A percentile compares a stretch with the other conserved stretches of the same genome.
Evolutionary conservation across 1,140 invertebrate genomes (phyloP).

Genomic region (Drosophila eugracilis): DNA sequence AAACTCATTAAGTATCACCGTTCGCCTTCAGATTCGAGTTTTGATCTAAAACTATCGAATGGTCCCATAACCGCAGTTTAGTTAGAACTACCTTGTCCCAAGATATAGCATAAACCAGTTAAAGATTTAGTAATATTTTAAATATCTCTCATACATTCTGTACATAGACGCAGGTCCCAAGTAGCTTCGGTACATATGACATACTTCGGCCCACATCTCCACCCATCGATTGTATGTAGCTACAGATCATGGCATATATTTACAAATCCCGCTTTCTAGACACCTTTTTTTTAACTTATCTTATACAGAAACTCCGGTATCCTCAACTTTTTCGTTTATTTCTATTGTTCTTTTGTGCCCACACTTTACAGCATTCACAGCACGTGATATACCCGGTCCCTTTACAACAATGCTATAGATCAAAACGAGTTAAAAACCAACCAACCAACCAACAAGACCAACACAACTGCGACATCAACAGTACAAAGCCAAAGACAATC

Average conservation of each 20-base stretch:
- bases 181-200: constrained; percentile 22
- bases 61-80: background rate
- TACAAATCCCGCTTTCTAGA: constrained; percentile 39
- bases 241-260: constrained; percentile 25
- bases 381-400: constrained; percentile 81
- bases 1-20: constrained; percentile 21
- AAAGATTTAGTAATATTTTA: background rate
- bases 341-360: constrained; percentile 61
- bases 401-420: constrained; percentile 81
- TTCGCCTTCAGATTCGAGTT: constrained; percentile 2
- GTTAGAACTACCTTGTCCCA: constrained; percentile 3
- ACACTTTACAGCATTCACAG: constrained; percentile 83
- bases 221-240: constrained; percentile 27
- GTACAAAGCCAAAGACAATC: constrained; percentile 74
- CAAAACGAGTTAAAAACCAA: constrained; percentile 57
- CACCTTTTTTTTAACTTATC: constrained; percentile 12
- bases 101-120: constrained; percentile 1
- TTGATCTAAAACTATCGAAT: background rate
- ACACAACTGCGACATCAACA: constrained; percentile 65
- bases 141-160: constrained; percentile 5
- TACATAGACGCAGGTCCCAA: constrained; percentile 14
- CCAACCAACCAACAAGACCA: constrained; percentile 52
- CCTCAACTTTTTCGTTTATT: constrained; percentile 44
- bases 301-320: constrained; percentile 27
- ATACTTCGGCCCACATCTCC: constrained; percentile 7